Percentiles rank a stretch among this genome's conserved stretches.
phyloP scores from a whole-genome alignment of 2,888 invertebrate genomes.

The Nudaria mundana region DNA sequence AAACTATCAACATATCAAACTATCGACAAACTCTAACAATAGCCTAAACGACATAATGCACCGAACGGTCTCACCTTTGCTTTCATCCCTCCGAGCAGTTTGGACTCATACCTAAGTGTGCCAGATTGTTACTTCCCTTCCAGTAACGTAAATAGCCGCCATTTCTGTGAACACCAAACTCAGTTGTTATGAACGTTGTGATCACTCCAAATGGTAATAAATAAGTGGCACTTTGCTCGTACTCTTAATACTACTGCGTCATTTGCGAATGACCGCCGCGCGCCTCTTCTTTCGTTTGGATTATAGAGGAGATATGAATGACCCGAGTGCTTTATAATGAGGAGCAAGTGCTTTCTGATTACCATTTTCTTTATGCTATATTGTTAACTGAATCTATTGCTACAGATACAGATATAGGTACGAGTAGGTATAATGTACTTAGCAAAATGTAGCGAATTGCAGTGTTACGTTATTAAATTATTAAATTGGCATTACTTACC shows the following conservation, averaged over 20 bases:
- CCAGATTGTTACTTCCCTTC: conserved; percentile 2
- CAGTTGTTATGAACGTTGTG: conserved; percentile 9
- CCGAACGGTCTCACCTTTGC: no score
- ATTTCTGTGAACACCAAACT: conserved; percentile 21
- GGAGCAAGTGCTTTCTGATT: neutral
- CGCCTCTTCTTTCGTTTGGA: conserved; percentile 6
- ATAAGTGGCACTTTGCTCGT: conserved; percentile 12
- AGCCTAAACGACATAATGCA: no score
- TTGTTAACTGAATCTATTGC: no score
- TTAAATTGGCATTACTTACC: no score
- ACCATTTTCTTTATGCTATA: neutral
- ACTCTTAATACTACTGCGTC: conserved; percentile 12
- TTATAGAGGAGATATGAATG: conserved; percentile 5
- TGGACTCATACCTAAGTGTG: no score
- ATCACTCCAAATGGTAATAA: conserved; percentile 6
- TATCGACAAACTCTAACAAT: no score
- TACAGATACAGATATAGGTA: no score
- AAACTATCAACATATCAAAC: no score
- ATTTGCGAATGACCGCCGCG: conserved; percentile 9
- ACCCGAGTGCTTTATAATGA: neutral
- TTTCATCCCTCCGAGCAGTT: no score
- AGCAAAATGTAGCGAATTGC: no score
- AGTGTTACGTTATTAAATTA: no score
- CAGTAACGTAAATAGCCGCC: conserved; percentile 12
- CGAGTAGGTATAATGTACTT: no score